Evolutionary conservation across 2,113 vertebrate species (phyloP).

Genomic region (Crotalus helleri): DNA sequence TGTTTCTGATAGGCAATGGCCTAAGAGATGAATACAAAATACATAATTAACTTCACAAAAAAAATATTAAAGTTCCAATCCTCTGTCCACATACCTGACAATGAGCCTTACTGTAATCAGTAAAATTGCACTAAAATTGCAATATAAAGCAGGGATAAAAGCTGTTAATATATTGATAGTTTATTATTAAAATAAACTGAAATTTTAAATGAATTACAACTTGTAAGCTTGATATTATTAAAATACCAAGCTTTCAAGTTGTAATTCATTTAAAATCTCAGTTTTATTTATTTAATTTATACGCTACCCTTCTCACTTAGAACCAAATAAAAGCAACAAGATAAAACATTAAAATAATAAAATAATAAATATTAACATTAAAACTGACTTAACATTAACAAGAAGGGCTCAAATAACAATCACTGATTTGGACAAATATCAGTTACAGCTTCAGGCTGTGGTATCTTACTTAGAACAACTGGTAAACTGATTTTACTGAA

Average conservation of each 20-base stretch:
- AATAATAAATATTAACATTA: neutral
- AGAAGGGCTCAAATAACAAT: neutral
- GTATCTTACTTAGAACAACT: neutral
- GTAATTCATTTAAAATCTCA: neutral
- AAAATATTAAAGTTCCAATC: neutral
- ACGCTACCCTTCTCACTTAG: neutral
- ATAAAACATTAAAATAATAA: neutral
- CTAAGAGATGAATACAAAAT: neutral
- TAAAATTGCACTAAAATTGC: neutral
- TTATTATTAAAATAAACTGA: neutral
- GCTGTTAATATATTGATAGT: neutral
- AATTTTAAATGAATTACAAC: no score
- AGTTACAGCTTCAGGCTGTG: neutral
- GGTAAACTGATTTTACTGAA: neutral
- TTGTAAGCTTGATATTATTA: neutral
- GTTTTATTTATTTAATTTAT: neutral
- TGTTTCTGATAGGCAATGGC: conserved; percentile 31
- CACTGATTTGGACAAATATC: neutral
- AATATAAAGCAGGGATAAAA: neutral
- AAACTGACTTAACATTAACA: neutral
- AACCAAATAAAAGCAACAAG: neutral
- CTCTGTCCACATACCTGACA: neutral
- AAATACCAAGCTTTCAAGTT: neutral
- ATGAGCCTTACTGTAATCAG: neutral
- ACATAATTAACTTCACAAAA: conserved; percentile 34